A percentile compares a stretch with the other conserved stretches of the same genome.
Evolutionary conservation across 2,797 vertebrate genomes (phyloP).

Genomic region (Sternotherus odoratus): DNA sequence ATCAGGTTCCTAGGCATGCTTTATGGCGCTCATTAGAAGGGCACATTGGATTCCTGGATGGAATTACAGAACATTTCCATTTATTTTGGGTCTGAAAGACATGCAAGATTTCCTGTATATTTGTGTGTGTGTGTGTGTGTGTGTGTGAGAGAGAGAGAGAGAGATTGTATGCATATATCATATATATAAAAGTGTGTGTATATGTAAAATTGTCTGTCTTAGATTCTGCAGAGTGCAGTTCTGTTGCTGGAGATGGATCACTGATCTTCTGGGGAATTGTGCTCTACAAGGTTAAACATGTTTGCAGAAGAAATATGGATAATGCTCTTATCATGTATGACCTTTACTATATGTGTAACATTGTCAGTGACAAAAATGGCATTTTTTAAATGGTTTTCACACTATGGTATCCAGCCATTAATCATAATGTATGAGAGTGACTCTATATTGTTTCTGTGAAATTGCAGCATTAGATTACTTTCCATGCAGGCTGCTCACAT

Average conservation of each 20-base stretch:
- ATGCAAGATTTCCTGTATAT: not conserved
- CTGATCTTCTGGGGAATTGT: conserved; percentile 65
- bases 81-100: not conserved
- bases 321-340: conserved; percentile 74
- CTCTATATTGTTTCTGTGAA: conserved; percentile 65
- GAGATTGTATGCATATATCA: not conserved
- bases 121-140: fast-evolving
- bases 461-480: conserved; percentile 58
- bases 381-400: conserved; percentile 78
- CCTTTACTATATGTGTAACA: conserved; percentile 73
- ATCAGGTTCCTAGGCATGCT: not conserved
- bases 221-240: conserved; percentile 37
- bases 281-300: conserved; percentile 76
- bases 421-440: conserved; percentile 68
- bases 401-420: conserved; percentile 74
- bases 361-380: conserved; percentile 76
- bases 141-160: not conserved
- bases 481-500: conserved; percentile 22
- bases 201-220: conserved; percentile 58
- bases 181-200: not conserved
- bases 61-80: not conserved
- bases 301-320: conserved; percentile 77
- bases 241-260: conserved; percentile 63
- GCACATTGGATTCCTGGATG: fast-evolving
- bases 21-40: not conserved